A percentile compares a stretch with the other conserved stretches of the same genome.
These are phyloP conservation scores for Polydesmus complanatus DNA, from an alignment of 2,888 invertebrate species.

Conservation along the genomic window DNA sequence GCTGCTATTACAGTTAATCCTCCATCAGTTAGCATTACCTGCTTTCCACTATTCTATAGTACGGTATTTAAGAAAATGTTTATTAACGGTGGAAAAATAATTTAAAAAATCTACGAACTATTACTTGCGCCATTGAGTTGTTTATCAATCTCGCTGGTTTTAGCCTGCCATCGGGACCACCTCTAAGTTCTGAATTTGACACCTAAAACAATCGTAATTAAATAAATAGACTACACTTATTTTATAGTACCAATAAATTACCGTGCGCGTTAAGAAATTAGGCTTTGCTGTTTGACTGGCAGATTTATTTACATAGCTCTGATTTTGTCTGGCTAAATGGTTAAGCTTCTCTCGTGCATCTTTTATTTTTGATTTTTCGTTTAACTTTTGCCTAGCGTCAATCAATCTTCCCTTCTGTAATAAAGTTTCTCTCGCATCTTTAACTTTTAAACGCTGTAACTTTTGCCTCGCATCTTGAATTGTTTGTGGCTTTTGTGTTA, in stretches of 20 bases:
- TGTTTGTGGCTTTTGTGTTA: neutral
- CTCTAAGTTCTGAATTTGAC: neutral
- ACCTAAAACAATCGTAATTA: neutral
- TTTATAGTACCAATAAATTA: too few species aligned
- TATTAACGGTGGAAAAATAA: neutral
- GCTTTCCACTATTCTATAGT: neutral
- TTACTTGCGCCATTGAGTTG: neutral
- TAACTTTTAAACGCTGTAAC: neutral
- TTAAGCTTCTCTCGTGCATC: neutral
- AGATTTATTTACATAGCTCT: neutral
- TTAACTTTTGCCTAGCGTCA: neutral
- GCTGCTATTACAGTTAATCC: neutral
- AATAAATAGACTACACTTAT: neutral
- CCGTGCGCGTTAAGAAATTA: neutral
- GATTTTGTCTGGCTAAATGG: neutral
- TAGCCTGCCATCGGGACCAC: neutral
- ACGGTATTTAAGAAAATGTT: neutral
- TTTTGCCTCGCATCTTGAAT: neutral
- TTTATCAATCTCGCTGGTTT: neutral
- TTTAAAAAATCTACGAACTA: neutral
- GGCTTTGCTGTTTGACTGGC: neutral
- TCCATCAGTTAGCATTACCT: neutral
- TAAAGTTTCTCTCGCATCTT: neutral
- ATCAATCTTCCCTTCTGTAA: neutral
- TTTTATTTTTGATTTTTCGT: neutral